Conservation (phyloP, 2,888 invertebrate genomes). For the Desoria tigrina region DNA sequence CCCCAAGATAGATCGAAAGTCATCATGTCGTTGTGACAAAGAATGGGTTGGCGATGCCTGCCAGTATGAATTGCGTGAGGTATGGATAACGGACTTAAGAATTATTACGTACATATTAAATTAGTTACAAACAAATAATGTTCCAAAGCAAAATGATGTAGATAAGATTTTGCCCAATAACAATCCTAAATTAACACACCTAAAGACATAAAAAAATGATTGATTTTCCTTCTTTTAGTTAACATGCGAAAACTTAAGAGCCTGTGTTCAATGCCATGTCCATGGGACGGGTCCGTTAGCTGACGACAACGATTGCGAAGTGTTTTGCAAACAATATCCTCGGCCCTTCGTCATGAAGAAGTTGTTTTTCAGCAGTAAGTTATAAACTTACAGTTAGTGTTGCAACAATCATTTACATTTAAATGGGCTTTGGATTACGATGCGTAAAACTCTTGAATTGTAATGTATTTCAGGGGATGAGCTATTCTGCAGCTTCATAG, state of each 20-base stretch:
- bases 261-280: slow-evolving; percentile 30
- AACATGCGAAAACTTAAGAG: slow-evolving; percentile 31
- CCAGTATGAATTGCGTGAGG: slow-evolving; percentile 27
- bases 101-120: background rate
- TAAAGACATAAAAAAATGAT: too few relatives aligned
- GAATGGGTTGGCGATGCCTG: slow-evolving; percentile 29
- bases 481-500: slow-evolving; percentile 30
- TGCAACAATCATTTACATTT: slow-evolving; percentile 6
- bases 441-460: slow-evolving; percentile 2
- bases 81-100: too few relatives aligned
- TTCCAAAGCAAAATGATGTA: too few relatives aligned
- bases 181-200: too few relatives aligned
- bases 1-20: slow-evolving; percentile 12
- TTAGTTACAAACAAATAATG: too few relatives aligned
- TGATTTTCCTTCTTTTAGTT: slow-evolving; percentile 22
- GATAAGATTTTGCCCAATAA: too few relatives aligned
- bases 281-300: slow-evolving; percentile 28
- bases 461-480: too few relatives aligned
- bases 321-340: slow-evolving; percentile 29
- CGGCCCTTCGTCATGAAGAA: slow-evolving; percentile 23
- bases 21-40: slow-evolving; percentile 23
- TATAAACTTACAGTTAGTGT: slow-evolving; percentile 27
- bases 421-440: too few relatives aligned
- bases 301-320: slow-evolving; percentile 29
- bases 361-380: background rate